phyloP scores from a whole-genome alignment of 2,888 invertebrate species.

The Tipula confusa region DNA sequence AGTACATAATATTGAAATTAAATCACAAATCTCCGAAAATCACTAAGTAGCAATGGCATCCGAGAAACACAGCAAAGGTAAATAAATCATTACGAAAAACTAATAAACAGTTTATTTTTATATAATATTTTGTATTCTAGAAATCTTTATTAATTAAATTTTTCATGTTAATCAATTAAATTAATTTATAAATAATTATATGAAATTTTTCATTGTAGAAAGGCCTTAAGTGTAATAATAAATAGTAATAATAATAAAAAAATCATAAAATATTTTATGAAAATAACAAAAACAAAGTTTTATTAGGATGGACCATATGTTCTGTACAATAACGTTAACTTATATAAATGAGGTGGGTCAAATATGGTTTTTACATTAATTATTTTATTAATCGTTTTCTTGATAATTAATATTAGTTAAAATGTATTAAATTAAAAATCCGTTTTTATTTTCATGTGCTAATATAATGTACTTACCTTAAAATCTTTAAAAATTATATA shows the following conservation, averaged over 20 bases:
- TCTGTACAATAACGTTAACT: background rate
- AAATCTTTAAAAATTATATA: too few species aligned
- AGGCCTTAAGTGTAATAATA: constrained; percentile 21
- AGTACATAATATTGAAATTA: too few species aligned
- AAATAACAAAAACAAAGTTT: background rate
- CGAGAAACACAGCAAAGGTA: too few species aligned
- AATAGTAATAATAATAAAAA: background rate
- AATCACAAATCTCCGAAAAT: too few species aligned
- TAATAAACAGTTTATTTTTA: too few species aligned
- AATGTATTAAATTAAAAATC: background rate
- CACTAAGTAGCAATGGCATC: too few species aligned
- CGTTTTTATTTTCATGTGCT: too few species aligned
- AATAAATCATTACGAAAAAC: too few species aligned
- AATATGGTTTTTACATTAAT: background rate
- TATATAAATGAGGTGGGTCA: background rate
- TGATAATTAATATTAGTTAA: background rate
- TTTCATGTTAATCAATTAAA: background rate
- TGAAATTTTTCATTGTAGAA: background rate
- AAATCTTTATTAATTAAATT: background rate
- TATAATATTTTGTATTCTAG: background rate
- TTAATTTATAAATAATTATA: background rate
- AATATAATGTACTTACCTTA: background rate
- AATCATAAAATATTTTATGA: background rate
- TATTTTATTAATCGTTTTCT: background rate
- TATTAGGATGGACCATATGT: background rate